Conservation (phyloP, 2,797 vertebrate species). For the Psittacula echo region DNA sequence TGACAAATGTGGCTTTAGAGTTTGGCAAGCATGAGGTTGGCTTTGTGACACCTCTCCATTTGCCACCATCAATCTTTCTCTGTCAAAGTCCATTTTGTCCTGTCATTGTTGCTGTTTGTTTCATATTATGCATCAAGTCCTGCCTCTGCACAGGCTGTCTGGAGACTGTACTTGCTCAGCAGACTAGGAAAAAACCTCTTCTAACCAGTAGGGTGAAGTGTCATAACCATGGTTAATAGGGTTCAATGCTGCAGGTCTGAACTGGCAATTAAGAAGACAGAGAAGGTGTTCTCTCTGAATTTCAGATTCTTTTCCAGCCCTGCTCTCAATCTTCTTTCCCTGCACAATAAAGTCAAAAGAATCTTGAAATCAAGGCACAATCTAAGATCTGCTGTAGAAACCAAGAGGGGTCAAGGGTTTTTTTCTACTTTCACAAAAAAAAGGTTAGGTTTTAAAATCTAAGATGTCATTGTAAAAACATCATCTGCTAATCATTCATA, state of each 20-base stretch:
- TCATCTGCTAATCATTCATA: not conserved
- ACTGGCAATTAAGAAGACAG: not conserved
- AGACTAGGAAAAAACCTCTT: not conserved
- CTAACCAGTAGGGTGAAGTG: not conserved
- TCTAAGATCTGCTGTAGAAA: not conserved
- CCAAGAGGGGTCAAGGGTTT: not conserved
- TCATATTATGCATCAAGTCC: not conserved
- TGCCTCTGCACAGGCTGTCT: not conserved
- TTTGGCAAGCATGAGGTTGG: slow-evolving; percentile 30
- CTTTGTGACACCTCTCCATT: slow-evolving; percentile 57
- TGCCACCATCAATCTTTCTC: slow-evolving; percentile 66
- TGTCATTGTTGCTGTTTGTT: slow-evolving; percentile 20
- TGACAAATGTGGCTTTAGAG: slow-evolving; percentile 70
- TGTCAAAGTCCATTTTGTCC: slow-evolving; percentile 46
- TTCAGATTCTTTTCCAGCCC: not conserved
- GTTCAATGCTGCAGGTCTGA: not conserved
- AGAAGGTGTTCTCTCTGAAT: not conserved
- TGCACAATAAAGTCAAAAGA: not conserved
- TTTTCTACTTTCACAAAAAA: not conserved
- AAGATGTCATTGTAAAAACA: not conserved
- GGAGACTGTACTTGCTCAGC: not conserved
- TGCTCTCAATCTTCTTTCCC: not conserved
- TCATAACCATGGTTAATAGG: not conserved
- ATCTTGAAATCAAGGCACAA: not conserved
- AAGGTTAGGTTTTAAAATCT: not conserved